Conservation (phyloP, 2,113 vertebrate species). For the Cheilinus undulatus region DNA sequence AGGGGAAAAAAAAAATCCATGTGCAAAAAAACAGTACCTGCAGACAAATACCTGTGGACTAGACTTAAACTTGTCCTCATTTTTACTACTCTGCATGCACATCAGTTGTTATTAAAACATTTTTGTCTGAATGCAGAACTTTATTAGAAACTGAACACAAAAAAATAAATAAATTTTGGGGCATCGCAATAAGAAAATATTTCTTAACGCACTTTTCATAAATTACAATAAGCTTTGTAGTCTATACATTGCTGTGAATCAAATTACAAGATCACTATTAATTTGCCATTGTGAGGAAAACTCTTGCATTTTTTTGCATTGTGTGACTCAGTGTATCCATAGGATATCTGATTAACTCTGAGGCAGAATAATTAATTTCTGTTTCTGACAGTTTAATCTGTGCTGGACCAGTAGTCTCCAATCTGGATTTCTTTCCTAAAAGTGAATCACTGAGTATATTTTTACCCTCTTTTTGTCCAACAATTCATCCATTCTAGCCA, state of each 20-base stretch:
- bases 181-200: too few relatives aligned
- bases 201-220: too few relatives aligned
- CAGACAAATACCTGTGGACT: too few relatives aligned
- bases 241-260: neutral
- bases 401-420: neutral
- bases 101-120: too few relatives aligned
- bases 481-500: slow-evolving; percentile 26
- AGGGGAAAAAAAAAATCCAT: too few relatives aligned
- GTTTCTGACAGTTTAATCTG: slow-evolving; percentile 28
- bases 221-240: neutral
- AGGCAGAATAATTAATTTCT: slow-evolving; percentile 3
- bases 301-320: neutral
- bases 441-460: slow-evolving; percentile 3
- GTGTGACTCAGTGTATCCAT: neutral
- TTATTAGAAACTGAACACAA: too few relatives aligned
- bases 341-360: slow-evolving; percentile 2
- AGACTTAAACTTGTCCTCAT: too few relatives aligned
- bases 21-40: too few relatives aligned
- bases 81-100: too few relatives aligned
- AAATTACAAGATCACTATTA: neutral
- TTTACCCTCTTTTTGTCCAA: slow-evolving; percentile 13
- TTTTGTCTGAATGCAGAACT: too few relatives aligned
- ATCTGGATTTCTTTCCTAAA: neutral
- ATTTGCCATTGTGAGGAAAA: neutral
- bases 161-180: too few relatives aligned